phyloP scores from a whole-genome alignment of 2,888 invertebrate genomes.

The Torymus texanus region DNA sequence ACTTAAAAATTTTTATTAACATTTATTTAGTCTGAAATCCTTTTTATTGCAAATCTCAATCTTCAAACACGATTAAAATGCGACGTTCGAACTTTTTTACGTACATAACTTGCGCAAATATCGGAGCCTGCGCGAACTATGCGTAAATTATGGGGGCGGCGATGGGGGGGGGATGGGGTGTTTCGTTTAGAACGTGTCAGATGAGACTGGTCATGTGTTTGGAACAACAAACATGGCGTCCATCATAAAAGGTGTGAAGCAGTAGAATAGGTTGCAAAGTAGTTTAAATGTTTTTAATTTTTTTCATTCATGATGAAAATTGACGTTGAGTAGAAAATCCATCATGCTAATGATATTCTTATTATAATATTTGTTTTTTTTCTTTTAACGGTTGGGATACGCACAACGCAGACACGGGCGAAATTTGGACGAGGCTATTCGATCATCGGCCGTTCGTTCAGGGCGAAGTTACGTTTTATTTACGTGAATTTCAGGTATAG shows the following conservation, averaged over 20 bases:
- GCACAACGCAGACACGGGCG: conserved; percentile 81
- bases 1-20: neutral
- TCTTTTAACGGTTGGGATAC: conserved; percentile 9
- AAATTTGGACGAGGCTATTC: conserved; percentile 89
- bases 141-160: too few species aligned
- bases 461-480: conserved; percentile 84
- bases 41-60: neutral
- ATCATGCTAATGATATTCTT: conserved; percentile 7
- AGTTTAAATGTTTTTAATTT: conserved; percentile 24
- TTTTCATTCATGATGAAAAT: neutral
- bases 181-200: conserved; percentile 1
- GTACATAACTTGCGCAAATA: too few species aligned
- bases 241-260: conserved; percentile 70
- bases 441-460: conserved; percentile 91
- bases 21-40: neutral
- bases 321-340: neutral
- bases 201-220: conserved; percentile 38
- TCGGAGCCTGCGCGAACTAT: too few species aligned
- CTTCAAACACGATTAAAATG: too few species aligned
- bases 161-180: too few species aligned
- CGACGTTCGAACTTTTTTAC: too few species aligned
- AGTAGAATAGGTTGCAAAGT: conserved; percentile 24
- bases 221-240: conserved; percentile 69
- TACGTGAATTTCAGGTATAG: conserved; percentile 90
- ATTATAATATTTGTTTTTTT: conserved; percentile 38